Base-by-base conservation (phyloP, 35 echinoderm and acorn worm genomes). In the Apostichopus californicus region DNA sequence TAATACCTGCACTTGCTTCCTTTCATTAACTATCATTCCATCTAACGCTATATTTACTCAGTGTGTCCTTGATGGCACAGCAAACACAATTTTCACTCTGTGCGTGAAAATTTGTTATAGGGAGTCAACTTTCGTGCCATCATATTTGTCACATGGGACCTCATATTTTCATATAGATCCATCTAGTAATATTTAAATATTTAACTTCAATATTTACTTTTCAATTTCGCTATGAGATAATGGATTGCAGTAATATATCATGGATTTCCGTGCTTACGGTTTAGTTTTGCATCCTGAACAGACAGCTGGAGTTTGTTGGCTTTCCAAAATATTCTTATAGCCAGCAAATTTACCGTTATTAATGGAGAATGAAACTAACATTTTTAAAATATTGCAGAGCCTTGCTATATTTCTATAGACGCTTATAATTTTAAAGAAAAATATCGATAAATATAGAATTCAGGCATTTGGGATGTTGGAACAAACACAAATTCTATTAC, bases 121-220 rank as follows among this genome's bases (percentile, higher is more conserved):
- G 17, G 7, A 75, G 71, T 18, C 71, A 75, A 75, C 15, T 22
- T 22, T n/a, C 15, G 14, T 75, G 71, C 71, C 17, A 22, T 75
- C 71, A 75, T 18, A 4, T 75, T 75, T 75, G 18, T 14, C 64
- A 68, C 11, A 68, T 14, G 18, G 11, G 11, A 68, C 71, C 6
- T 75, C 1, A 75, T 75, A 75, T 18, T 75, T 75, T 75, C 6
- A 75, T 22, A 75, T 18, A 75, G 21, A 75, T 22, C 71, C 12
- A 75, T 75, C 71, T 22, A 75, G 71, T 22, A 75, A 18, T 75
- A 75, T 75, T 75, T 75, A 22, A 75, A 75, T 75, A 75, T 75
- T 75, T 75, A 75, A 75, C 20, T 22, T 75, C 14, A 75, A 75
- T 75, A 75, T 75, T 75, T 75, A 18, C 17, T 75, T 20, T 75